phyloP scores from a whole-genome alignment of 2,113 vertebrate species.

The Anolis sagrei region DNA sequence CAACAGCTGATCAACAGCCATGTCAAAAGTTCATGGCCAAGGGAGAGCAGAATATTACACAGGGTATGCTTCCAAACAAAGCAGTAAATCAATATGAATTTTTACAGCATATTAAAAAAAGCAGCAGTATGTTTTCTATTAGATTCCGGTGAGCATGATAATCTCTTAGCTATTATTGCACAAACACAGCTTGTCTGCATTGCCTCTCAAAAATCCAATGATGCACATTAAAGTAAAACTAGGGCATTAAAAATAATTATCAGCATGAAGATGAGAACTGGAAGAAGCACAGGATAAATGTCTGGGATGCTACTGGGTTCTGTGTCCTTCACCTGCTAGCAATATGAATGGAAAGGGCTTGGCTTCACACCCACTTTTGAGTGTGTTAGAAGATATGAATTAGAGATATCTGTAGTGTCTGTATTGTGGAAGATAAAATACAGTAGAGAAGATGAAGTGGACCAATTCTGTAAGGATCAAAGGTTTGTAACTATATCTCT shows the following conservation, averaged over 20 bases:
- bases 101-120: not conserved
- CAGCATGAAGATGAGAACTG: not conserved
- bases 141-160: slow-evolving; percentile 23
- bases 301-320: not conserved
- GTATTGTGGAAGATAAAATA: not conserved
- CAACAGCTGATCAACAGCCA: slow-evolving; percentile 38
- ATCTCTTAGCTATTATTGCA: not conserved
- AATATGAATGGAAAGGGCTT: not conserved
- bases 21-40: slow-evolving; percentile 32
- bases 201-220: not conserved
- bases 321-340: not conserved
- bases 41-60: slow-evolving; percentile 13
- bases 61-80: slow-evolving; percentile 38
- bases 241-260: not conserved
- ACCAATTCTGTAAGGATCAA: not conserved
- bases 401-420: not conserved
- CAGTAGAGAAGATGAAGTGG: not conserved
- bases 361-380: not conserved
- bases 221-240: not conserved
- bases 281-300: not conserved
- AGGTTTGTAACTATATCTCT: slow-evolving; percentile 1
- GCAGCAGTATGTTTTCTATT: not conserved
- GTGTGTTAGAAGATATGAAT: not conserved
- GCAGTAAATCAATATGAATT: not conserved
- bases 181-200: not conserved